Base-by-base conservation (phyloP, 2,797 vertebrate species). In the Megalops cyprinoides region DNA sequence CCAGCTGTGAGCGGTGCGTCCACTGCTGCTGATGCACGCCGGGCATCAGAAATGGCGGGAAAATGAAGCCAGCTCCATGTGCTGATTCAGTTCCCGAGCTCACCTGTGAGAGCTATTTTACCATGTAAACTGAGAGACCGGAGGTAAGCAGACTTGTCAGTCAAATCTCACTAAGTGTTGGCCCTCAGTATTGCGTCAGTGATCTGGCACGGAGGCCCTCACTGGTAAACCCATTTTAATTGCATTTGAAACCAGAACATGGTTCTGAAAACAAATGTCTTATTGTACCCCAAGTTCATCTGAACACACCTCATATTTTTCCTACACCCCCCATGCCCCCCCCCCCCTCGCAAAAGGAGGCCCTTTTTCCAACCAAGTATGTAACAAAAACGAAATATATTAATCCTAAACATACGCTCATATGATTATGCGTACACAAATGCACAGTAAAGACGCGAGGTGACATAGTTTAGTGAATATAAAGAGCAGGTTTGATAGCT, bases 141-240 rank as follows among this genome's bases (percentile, higher is more conserved):
- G 65, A n/a, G 39, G 67, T 71, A 39, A 71, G 39, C 2, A 12
- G 23, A 76, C 31, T 25, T 18, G 15, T 20, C 56, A 39, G 42
- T 62, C 31, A 31, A 2, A 44, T 46, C 3, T 74, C 42, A 34
- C 69, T 37, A 55, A 20, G 60, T 76, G 76, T 31, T 10, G 28
- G 58, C 42, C 34, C 51, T 53, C n/a, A 86, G 86, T 71, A 87
- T 91, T 91, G 88, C 86, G 75, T 93, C 91, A 75, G 79, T 42
- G 12, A 60, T 49, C 90, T 82, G 83, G 84, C 79, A 83, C 81
- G 86, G 84, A 80, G 80, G 88, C 18, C 82, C 84, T 86, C 79
- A 88, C 91, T 87, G 87, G 90, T 91, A 92, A 94, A 92, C 87
- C 85, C 84, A 84, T 90, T 94, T 92, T 92, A 94, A 94, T 94